Evolutionary conservation across 2,113 vertebrate species (phyloP).

Genomic region (Pangasianodon gigas): DNA sequence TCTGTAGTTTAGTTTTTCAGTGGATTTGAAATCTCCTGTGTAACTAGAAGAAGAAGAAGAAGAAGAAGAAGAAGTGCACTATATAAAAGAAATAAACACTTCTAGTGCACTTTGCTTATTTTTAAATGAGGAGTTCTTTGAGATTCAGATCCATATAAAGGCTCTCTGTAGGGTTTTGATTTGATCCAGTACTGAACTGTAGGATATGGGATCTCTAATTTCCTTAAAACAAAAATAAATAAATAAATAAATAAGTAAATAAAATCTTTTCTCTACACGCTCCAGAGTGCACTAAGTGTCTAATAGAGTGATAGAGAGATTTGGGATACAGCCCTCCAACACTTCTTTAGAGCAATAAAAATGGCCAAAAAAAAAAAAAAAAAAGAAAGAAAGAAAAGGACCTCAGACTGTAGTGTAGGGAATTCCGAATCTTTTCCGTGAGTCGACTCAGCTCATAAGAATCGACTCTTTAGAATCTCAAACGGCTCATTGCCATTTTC

Average conservation of each 20-base stretch:
- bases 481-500: neutral
- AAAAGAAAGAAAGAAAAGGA: neutral
- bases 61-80: neutral
- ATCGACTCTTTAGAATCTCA: neutral
- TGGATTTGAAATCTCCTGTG: neutral
- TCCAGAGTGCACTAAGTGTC: neutral
- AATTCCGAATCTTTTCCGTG: neutral
- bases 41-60: neutral
- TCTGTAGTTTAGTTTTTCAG: no score
- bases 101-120: neutral
- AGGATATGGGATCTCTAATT: no score
- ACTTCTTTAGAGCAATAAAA: neutral
- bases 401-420: neutral
- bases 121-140: neutral
- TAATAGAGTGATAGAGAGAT: neutral
- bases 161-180: neutral
- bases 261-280: neutral
- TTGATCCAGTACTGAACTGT: no score
- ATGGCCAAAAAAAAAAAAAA: neutral
- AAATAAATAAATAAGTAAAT: no score
- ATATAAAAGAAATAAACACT: neutral
- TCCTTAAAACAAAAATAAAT: no score
- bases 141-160: neutral
- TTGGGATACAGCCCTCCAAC: neutral
- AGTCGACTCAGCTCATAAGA: neutral